Evolutionary conservation across 1,140 invertebrate species (phyloP).

Genomic region (Neuroterus valhalla): DNA sequence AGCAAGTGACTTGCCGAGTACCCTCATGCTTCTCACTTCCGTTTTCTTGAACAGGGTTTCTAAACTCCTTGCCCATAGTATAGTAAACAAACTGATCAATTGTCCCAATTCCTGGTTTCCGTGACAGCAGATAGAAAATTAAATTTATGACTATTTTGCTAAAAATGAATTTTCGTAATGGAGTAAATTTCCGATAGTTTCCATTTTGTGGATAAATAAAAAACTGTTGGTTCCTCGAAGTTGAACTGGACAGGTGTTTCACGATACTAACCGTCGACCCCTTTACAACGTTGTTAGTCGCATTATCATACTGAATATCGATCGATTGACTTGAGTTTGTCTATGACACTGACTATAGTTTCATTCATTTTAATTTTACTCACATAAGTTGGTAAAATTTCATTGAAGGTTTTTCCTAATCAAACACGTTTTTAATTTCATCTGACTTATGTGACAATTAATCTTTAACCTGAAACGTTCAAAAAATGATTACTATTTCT

Average conservation of each 20-base stretch:
- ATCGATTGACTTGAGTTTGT: constrained; percentile 41
- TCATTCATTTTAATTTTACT: constrained; percentile 6
- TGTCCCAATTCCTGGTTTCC: neutral
- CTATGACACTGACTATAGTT: constrained; percentile 21
- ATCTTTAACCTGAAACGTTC: no score
- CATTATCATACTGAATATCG: constrained; percentile 50
- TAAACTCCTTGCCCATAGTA: neutral
- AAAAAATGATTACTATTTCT: no score
- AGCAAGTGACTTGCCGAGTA: neutral
- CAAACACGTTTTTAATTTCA: neutral
- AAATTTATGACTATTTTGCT: neutral
- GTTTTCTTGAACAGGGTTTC: neutral
- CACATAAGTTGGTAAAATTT: neutral
- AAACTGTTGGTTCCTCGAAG: constrained; percentile 11
- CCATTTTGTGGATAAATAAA: constrained; percentile 48
- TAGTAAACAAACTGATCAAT: neutral
- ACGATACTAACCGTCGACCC: constrained; percentile 37
- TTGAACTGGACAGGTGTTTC: constrained; percentile 41
- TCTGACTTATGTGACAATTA: no score
- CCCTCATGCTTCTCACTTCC: neutral
- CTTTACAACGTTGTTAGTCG: constrained; percentile 45
- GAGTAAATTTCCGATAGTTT: constrained; percentile 14
- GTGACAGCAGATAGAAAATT: no score
- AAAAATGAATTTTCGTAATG: neutral
- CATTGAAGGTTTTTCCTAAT: neutral